A percentile compares a stretch with the other conserved stretches of the same genome.
These are phyloP conservation scores for Sebastes itinus DNA, from an alignment of 2,797 vertebrate species.

Conservation along the genomic window DNA sequence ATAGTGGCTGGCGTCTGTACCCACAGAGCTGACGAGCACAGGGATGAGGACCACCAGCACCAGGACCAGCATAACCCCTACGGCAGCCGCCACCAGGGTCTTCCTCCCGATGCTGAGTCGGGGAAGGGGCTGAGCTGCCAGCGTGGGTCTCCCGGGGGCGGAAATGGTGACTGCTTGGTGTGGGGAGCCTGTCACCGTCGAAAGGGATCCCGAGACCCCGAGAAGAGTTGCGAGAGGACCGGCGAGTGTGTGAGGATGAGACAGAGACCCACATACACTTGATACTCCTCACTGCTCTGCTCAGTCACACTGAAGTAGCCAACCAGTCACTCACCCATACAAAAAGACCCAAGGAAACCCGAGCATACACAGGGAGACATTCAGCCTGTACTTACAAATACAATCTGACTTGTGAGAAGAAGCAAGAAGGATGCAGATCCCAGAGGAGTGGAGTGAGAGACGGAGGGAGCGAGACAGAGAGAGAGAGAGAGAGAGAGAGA, in stretches of 20 bases:
- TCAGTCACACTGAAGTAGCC: constrained; percentile 67
- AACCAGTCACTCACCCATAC: constrained; percentile 67
- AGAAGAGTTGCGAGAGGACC: constrained; percentile 69
- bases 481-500: constrained; percentile 23
- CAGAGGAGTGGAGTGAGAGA: constrained; percentile 72
- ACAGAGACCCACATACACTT: constrained; percentile 79
- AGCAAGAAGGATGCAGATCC: constrained; percentile 75
- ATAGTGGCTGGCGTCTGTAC: constrained; percentile 90
- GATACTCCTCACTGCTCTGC: constrained; percentile 67
- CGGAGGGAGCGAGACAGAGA: constrained; percentile 53
- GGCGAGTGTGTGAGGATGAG: constrained; percentile 73
- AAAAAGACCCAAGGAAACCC: constrained; percentile 54
- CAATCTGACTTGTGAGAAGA: constrained; percentile 76
- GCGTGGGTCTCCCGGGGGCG: constrained; percentile 89
- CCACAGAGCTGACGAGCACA: constrained; percentile 94
- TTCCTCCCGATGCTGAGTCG: constrained; percentile 95
- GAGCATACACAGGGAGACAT: constrained; percentile 63
- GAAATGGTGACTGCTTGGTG: constrained; percentile 90
- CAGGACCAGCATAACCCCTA: constrained; percentile 95
- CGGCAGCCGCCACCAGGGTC: constrained; percentile 92
- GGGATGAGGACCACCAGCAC: constrained; percentile 96
- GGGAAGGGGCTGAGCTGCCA: constrained; percentile 91
- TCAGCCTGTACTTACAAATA: constrained; percentile 71
- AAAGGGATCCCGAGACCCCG: constrained; percentile 74
- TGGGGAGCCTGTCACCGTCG: constrained; percentile 78